Base-by-base conservation (phyloP, 1,140 invertebrate genomes). In the Heliconius hewitsoni region DNA sequence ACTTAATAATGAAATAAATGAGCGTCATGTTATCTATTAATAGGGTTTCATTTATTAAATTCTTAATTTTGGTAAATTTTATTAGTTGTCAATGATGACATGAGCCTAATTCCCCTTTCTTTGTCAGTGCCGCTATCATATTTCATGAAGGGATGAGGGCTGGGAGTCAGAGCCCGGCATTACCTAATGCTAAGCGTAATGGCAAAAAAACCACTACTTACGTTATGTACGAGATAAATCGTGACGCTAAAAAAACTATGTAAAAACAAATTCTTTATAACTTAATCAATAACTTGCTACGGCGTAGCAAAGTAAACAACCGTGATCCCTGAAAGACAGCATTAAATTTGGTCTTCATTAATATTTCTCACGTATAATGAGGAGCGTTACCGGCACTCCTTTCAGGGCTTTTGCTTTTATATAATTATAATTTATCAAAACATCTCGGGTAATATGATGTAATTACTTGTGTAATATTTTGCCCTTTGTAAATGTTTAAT, bases 301-400 rank as follows among this genome's bases (percentile, higher is more conserved):
- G 60, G n/a, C 60, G 27, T 13, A 66, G 13, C 23, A 66, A 1
- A 16, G 27, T 66, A 66, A 66, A 66, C 60, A 66, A 16, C 60
- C 60, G 11, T 66, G 60, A 30, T 66, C 60, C 27, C n/a, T 66
- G 60, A 66, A 66, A 30, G 30, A 66, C 27, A 27, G 13, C 60
- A 30, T 66, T 66, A 30, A 66, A 30, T 66, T 66, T 30, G 27
- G 60, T 66, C 60, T 66, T 66, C 60, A 66, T 66, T 66, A 66
- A 66, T 66, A 66, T 66, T 66, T 66, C 60, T 30, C 60, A 66
- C 60, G 60, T 66, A 66, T 66, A 66, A 66, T 66, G 11, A 66
- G 60, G 60, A 66, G 60, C 60, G 27, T 66, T 30, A 66, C 23
- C 60, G 60, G 23, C 60, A 66, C 60, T 66, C 60, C 60, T 66